Base-by-base conservation (phyloP, 2,113 vertebrate species). In the Oncorhynchus tshawytscha region DNA sequence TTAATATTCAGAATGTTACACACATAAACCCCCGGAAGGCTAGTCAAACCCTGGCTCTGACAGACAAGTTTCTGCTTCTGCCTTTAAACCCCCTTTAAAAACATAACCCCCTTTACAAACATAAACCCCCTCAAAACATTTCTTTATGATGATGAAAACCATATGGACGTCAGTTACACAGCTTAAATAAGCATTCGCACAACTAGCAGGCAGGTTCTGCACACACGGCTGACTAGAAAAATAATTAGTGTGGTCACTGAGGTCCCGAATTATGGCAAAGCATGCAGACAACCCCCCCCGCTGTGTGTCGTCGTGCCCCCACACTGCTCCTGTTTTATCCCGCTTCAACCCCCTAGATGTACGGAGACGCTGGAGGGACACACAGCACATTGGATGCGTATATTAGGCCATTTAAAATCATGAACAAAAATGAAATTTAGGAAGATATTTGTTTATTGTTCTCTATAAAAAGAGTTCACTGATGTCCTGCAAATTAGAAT, bases 111-210 rank as follows among this genome's bases (percentile, higher is more conserved):
- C 77, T 85, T 68, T n/a, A n/a, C n/a, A n/a, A n/a, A n/a, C n/a
- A n/a, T n/a, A n/a, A n/a, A n/a, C n/a, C n/a, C n/a, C n/a, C n/a
- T n/a, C n/a, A n/a, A 85, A 81, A 84, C 74, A 73, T 73, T 72
- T 72, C 78, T 81, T 85, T 81, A 79, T 83, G 74, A 76, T 87
- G 82, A 87, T 88, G 82, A 86, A 81, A 84, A 88, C 82, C 84
- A 82, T 82, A 82, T 82, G 85, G 67, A 82, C 78, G 80, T 80
- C 76, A 77, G 84, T 80, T 87, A 76, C 77, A 82, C 78, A 84
- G 82, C 73, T 85, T 88, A 82, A 84, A 79, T 83, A 88, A 83
- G 76, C 81, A 87, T 87, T 87, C 84, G 79, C 75, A 83, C 80
- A 87, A 82, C 82, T 78, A 75, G 57, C 85, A 80, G 82, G 80